Conservation (phyloP, 2,888 invertebrate genomes). For the Lordiphosa fenestrarum region DNA sequence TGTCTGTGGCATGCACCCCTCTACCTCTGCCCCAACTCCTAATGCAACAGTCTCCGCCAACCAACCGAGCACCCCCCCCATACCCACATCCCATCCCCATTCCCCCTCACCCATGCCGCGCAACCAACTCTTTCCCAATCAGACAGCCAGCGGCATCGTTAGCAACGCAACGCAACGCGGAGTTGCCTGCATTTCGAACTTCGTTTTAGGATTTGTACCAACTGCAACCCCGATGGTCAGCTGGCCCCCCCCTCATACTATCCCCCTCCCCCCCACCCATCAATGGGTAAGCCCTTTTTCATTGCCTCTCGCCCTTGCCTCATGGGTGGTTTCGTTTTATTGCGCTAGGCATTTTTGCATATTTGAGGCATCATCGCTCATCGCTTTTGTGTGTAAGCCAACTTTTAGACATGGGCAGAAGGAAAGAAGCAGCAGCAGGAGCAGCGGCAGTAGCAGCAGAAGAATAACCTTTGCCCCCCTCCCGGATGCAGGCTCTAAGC, state of each 20-base stretch:
- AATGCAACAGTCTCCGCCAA: not conserved
- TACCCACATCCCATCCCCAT: conserved; percentile 1
- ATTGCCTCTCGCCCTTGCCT: conserved; percentile 21
- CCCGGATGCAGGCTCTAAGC: conserved; percentile 58
- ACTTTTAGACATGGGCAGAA: conserved; percentile 43
- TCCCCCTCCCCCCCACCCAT: conserved; percentile 7
- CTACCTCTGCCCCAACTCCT: conserved; percentile 40
- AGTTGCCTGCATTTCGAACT: conserved; percentile 68
- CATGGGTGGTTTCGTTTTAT: conserved; percentile 56
- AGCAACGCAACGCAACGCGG: conserved; percentile 46
- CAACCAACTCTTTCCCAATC: conserved; percentile 34
- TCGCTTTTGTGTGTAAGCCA: conserved; percentile 69
- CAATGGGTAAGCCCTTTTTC: conserved; percentile 37
- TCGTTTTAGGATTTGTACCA: conserved; percentile 51
- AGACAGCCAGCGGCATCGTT: conserved; percentile 63
- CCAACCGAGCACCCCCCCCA: conserved; percentile 5
- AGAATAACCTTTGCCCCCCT: conserved; percentile 29
- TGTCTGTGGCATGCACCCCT: conserved; percentile 55
- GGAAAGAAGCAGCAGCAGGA: conserved; percentile 25
- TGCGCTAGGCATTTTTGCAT: conserved; percentile 75
- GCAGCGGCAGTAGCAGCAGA: conserved; percentile 28
- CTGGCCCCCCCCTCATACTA: conserved; percentile 14
- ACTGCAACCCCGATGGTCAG: conserved; percentile 42
- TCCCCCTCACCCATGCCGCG: not conserved
- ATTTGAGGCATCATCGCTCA: conserved; percentile 76